These are phyloP conservation scores for Amblyornis subalaris DNA, from an alignment of 2,113 vertebrate genomes.

Conservation along the genomic window DNA sequence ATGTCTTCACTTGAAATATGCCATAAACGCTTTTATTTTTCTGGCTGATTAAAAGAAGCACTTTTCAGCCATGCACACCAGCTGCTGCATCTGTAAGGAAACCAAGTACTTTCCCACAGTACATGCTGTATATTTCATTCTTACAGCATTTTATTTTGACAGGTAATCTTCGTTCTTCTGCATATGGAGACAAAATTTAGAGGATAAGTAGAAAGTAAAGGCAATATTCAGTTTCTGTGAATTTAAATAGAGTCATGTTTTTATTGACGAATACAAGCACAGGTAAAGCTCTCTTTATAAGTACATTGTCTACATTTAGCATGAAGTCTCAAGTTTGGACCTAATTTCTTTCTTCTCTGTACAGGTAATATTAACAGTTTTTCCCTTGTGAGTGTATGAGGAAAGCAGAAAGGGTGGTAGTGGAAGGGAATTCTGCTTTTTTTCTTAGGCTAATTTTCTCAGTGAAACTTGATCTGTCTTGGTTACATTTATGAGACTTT, in stretches of 20 bases:
- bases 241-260: conserved; percentile 42
- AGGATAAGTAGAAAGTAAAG: conserved; percentile 48
- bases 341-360: not conserved
- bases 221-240: conserved; percentile 12
- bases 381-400: not conserved
- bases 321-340: not conserved
- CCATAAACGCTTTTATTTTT: conserved; percentile 62
- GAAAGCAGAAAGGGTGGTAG: not conserved
- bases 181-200: conserved; percentile 49
- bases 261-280: not conserved
- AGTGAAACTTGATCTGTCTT: conserved; percentile 43
- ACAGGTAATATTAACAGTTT: not conserved
- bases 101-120: conserved; percentile 69
- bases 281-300: not conserved
- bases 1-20: conserved; percentile 57
- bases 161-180: conserved; percentile 67
- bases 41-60: conserved; percentile 65
- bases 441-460: conserved; percentile 59
- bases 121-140: conserved; percentile 66
- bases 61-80: conserved; percentile 61
- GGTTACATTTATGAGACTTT: conserved; percentile 46
- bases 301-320: not conserved
- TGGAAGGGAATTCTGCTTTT: conserved; percentile 31
- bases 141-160: conserved; percentile 68
- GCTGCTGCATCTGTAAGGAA: conserved; percentile 68